Evolutionary conservation across 2,888 invertebrate genomes (phyloP).

Genomic region (Nebria brevicollis): DNA sequence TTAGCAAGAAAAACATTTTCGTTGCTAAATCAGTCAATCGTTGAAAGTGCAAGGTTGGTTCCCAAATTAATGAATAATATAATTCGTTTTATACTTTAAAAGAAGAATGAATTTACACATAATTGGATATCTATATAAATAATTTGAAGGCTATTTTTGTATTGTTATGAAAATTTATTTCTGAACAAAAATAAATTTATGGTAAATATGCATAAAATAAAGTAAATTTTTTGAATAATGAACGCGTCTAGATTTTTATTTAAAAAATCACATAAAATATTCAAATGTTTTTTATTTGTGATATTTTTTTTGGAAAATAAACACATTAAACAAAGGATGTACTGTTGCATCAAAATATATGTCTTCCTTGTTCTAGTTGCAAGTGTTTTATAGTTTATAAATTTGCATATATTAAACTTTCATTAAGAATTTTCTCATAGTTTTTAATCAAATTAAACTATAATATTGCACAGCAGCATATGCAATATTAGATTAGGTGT

Average conservation of each 20-base stretch:
- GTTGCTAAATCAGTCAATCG: neutral
- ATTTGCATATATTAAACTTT: neutral
- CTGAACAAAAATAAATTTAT: too few species aligned
- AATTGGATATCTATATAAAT: neutral
- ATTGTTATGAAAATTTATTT: too few species aligned
- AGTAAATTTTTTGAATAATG: too few species aligned
- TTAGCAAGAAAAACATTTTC: neutral
- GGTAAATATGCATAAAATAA: too few species aligned
- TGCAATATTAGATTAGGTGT: neutral
- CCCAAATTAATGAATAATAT: neutral
- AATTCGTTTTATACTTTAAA: neutral
- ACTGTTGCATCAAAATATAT: neutral
- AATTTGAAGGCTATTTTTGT: neutral
- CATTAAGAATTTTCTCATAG: neutral
- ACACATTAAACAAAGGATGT: neutral
- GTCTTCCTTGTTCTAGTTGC: neutral
- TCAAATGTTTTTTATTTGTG: neutral
- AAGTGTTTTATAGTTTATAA: neutral
- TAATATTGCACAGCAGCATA: neutral
- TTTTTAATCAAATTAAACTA: neutral
- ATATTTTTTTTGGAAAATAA: neutral
- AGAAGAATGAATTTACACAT: neutral
- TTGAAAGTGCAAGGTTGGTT: neutral
- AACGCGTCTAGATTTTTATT: too few species aligned
- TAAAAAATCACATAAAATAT: neutral